Base-by-base conservation (phyloP, 2,888 invertebrate genomes). In the Pristionchus fissidentatus region DNA sequence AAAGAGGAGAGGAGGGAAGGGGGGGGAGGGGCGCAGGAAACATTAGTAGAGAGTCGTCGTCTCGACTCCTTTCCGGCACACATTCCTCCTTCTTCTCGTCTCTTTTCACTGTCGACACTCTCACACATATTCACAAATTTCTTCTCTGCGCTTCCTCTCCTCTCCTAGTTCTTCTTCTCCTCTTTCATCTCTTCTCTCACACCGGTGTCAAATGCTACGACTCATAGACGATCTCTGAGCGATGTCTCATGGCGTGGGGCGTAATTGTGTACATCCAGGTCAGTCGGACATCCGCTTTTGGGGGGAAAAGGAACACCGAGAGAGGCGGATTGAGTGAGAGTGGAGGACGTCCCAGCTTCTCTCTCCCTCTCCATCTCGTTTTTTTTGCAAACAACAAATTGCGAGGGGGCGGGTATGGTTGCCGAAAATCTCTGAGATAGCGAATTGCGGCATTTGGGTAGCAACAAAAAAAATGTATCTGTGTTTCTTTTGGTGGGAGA, bases 41-140 rank as follows among this genome's bases (percentile, higher is more conserved):
- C 49, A 77, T 46, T 46, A 77, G 75, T 77, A 77, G 75, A 49
- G 49, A 77, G 75, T 46, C 46, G 73, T 77, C 49, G 46, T 49
- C 32, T 19, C 75, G 46, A 49, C 75, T 77, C 75, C 46, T 77
- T 77, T 77, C 49, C 75, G 46, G 46, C 41, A 49, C 75, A 77
- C 49, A 46, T 49, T 77, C 75, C 46, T 77, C 75, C 46, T 41
- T 41, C 41, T 41, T 26, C 70, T 22, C 38, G 46, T 49, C 46
- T 32, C 32, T 32, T 77, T 41, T 38, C n/a, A 26, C 70, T 38
- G 38, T 38, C 38, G 70, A 70, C 41, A 41, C 35, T 32, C 70
- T 32, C 41, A n/a, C 38, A 22, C 70, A n/a, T n/a, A 32, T 60
- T 32, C 19, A 60, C 60, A 60, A 60, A n/a, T n/a, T 49, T 49